Conservation (phyloP, 1,140 invertebrate genomes). For the Euborellia annulipes region DNA sequence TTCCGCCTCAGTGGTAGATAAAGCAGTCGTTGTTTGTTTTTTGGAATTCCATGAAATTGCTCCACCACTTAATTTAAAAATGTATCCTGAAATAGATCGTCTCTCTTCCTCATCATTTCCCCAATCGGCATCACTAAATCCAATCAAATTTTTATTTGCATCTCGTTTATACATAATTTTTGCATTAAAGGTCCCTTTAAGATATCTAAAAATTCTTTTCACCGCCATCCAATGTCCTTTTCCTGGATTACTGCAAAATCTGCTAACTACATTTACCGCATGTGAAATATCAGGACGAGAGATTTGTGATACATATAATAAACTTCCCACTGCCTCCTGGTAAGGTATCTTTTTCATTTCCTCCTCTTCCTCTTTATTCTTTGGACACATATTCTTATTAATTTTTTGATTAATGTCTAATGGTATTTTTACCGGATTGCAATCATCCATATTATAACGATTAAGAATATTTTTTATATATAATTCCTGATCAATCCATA, state of each 20-base stretch:
- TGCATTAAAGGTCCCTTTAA: conserved; percentile 31
- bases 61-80: too few species aligned
- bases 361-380: conserved; percentile 9
- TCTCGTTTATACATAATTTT: too few species aligned
- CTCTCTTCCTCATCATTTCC: too few species aligned
- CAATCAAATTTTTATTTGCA: too few species aligned
- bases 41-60: too few species aligned
- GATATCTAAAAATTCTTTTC: conserved; percentile 24
- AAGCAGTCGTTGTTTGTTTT: too few species aligned
- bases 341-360: conserved; percentile 15
- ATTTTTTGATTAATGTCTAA: conserved; percentile 17
- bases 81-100: too few species aligned
- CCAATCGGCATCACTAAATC: too few species aligned
- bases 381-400: conserved; percentile 7
- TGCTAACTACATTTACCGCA: conserved; percentile 21
- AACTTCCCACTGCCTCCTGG: conserved; percentile 22
- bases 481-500: conserved; percentile 16
- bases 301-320: conserved; percentile 23
- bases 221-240: conserved; percentile 22
- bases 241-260: conserved; percentile 16
- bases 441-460: conserved; percentile 14
- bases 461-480: conserved; percentile 11
- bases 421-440: conserved; percentile 15
- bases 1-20: too few species aligned
- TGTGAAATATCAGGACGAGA: conserved; percentile 28